Evolutionary conservation across 2,888 invertebrate species (phyloP).

Genomic region (Parochlus steinenii): DNA sequence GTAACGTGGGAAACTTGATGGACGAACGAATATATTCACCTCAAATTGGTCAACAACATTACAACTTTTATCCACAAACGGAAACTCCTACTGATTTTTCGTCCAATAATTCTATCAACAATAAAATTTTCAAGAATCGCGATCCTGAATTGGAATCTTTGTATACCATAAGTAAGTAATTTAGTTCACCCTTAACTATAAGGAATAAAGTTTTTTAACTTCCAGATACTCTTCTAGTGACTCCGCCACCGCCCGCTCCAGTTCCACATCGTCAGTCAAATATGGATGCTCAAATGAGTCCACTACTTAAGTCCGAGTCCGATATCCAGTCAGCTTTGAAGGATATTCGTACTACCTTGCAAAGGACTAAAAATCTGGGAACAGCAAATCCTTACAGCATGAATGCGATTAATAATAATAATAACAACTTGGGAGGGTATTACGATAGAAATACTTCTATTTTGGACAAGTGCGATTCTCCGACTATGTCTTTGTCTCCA

Average conservation of each 20-base stretch:
- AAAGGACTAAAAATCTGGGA: conserved; percentile 52
- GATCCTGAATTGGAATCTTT: conserved; percentile 51
- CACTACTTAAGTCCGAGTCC: conserved; percentile 18
- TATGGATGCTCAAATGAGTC: conserved; percentile 15
- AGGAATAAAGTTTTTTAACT: too few species aligned
- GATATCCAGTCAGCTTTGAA: conserved; percentile 49
- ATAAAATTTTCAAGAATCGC: conserved; percentile 31
- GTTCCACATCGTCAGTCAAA: conserved; percentile 46
- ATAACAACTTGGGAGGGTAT: conserved; percentile 13
- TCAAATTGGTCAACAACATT: too few species aligned
- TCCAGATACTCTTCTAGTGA: conserved; percentile 32
- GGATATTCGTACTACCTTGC: conserved; percentile 66
- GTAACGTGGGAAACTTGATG: background rate
- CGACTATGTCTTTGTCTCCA: conserved; percentile 38
- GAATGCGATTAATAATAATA: conserved; percentile 14
- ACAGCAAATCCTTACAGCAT: conserved; percentile 31
- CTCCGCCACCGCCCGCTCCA: conserved; percentile 59
- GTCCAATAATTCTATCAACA: too few species aligned
- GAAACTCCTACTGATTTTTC: conserved; percentile 16
- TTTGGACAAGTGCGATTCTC: conserved; percentile 31
- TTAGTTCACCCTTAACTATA: too few species aligned
- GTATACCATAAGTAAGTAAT: conserved; percentile 46
- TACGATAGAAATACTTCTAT: conserved; percentile 11
- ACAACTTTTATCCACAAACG: too few species aligned
- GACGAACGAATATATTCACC: background rate